Conservation (phyloP, 2,113 vertebrate species). For the Vombatus ursinus region DNA sequence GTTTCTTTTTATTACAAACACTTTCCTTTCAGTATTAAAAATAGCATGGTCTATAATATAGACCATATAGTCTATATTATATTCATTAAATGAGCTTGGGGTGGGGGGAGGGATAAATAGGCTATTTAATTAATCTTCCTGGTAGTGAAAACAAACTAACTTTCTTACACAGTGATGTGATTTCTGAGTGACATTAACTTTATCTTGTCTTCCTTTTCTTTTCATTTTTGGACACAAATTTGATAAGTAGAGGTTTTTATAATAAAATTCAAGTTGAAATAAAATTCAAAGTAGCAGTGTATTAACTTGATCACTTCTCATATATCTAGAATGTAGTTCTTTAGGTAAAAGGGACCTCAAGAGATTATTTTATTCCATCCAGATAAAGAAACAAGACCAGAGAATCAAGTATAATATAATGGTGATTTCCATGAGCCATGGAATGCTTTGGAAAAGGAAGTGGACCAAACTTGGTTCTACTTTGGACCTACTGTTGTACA, state of each 20-base stretch:
- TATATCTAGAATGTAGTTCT: background rate
- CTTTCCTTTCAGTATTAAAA: conserved; percentile 22
- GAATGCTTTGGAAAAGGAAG: background rate
- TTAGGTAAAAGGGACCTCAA: background rate
- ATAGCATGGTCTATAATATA: background rate
- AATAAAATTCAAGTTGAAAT: conserved; percentile 77
- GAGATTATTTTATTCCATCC: background rate
- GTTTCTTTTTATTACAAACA: conserved; percentile 45
- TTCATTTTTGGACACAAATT: conserved; percentile 67
- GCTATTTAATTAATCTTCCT: background rate
- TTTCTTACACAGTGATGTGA: background rate
- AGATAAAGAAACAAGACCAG: background rate
- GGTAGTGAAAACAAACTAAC: background rate
- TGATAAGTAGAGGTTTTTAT: conserved; percentile 76
- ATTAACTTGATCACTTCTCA: conserved; percentile 16
- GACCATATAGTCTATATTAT: background rate
- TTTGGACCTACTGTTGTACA: background rate
- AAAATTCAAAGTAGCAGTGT: conserved; percentile 73
- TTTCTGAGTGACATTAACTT: conserved; percentile 42
- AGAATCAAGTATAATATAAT: background rate
- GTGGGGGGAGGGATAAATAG: background rate
- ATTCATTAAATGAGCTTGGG: background rate
- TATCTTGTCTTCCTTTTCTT: conserved; percentile 59
- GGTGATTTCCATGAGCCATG: background rate
- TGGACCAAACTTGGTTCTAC: background rate